Conservation (phyloP, 1,140 invertebrate genomes). For the Cotesia vestalis region DNA sequence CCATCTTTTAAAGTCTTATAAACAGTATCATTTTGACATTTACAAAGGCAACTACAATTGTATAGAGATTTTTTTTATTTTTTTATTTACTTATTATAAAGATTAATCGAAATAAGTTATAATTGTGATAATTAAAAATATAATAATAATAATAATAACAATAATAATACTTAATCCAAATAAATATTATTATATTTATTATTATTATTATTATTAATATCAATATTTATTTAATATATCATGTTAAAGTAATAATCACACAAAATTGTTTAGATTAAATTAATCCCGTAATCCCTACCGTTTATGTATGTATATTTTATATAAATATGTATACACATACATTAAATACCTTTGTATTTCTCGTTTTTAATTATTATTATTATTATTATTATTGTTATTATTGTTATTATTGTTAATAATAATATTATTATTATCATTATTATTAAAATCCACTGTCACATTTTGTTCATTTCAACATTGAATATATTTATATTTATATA, state of each 20-base stretch:
- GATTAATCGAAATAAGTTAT: background rate
- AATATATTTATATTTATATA: conserved; percentile 47
- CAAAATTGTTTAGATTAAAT: conserved; percentile 59
- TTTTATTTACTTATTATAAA: background rate
- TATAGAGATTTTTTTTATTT: background rate
- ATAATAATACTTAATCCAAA: background rate
- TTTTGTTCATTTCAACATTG: conserved; percentile 45
- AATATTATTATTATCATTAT: background rate
- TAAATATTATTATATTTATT: conserved; percentile 34
- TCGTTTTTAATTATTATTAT: no score
- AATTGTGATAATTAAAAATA: background rate
- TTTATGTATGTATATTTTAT: conserved; percentile 43
- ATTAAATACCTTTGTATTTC: no score
- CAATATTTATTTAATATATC: conserved; percentile 62
- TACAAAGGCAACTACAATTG: background rate
- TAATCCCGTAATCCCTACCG: conserved; percentile 54
- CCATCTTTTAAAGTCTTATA: conserved; percentile 5
- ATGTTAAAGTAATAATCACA: conserved; percentile 63
- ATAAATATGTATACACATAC: no score
- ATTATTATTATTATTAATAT: conserved; percentile 45
- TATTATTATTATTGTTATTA: no score
- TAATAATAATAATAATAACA: background rate
- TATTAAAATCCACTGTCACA: conserved; percentile 24
- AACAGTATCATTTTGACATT: conserved; percentile 5
- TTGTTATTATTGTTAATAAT: no score